Evolutionary conservation across 1,140 invertebrate species (phyloP).

Genomic region (Coptotermes formosanus): DNA sequence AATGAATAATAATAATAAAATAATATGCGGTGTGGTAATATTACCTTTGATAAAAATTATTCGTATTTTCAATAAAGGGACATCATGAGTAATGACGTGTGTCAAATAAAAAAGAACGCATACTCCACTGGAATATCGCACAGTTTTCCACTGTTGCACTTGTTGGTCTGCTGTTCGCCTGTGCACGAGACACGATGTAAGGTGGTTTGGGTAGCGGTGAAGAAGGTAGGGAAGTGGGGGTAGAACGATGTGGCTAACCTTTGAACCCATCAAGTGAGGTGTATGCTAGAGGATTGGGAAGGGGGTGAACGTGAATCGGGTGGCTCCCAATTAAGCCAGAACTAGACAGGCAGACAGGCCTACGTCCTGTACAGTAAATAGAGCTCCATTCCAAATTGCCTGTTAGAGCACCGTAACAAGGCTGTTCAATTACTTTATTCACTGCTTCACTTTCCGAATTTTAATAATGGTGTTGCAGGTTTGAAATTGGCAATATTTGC

Average conservation of each 20-base stretch:
- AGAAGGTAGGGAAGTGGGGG: background rate
- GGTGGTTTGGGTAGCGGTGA: background rate
- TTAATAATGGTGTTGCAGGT: background rate
- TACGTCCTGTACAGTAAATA: background rate
- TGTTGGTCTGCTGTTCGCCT: background rate
- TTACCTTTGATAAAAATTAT: no score
- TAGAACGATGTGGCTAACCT: constrained; percentile 10
- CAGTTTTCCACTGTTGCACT: background rate
- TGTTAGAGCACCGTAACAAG: background rate
- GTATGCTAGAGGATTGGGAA: background rate
- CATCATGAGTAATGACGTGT: no score
- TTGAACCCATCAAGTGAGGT: constrained; percentile 15
- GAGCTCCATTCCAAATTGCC: background rate
- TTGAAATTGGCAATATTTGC: no score
- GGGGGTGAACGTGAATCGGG: background rate
- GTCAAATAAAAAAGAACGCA: no score
- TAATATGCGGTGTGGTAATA: no score
- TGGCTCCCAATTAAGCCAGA: constrained; percentile 6
- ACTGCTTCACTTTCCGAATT: background rate
- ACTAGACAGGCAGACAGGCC: background rate
- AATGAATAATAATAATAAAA: no score
- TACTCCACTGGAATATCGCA: no score
- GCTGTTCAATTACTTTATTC: background rate
- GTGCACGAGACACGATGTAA: background rate
- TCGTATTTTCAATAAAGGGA: no score